A percentile compares a stretch with the other conserved stretches of the same genome.
Conservation (phyloP, 92 coral and sea anemone species). For the Zoanthus sociatus region DNA sequence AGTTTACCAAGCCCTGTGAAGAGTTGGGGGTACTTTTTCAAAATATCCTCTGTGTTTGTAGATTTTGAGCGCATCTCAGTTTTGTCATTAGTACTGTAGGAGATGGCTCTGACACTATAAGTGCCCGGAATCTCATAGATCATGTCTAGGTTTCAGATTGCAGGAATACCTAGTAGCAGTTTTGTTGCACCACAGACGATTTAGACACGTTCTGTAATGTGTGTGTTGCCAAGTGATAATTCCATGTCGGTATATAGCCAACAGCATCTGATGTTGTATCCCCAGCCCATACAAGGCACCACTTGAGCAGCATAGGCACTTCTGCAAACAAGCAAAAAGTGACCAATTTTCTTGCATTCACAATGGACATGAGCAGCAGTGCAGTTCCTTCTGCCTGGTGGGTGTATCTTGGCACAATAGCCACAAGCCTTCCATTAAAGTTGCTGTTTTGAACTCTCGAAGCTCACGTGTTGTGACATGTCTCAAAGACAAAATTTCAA, state of each 20-base stretch:
- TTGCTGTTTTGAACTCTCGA: constrained; percentile 1
- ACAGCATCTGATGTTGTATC: constrained; percentile 43
- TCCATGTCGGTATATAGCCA: constrained; percentile 46
- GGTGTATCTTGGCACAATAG: constrained; percentile 34
- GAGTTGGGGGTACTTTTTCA: constrained; percentile 53
- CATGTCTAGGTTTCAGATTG: constrained; percentile 43
- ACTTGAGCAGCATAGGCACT: background rate
- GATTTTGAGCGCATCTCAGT: background rate
- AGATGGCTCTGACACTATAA: constrained; percentile 51
- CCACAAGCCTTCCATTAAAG: constrained; percentile 28
- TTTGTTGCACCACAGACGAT: constrained; percentile 53
- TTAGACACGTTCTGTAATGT: constrained; percentile 52
- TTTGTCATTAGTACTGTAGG: background rate
- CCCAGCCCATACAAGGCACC: constrained; percentile 24
- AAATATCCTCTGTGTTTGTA: constrained; percentile 40
- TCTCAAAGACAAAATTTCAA: constrained; percentile 17
- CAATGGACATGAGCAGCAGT: constrained; percentile 58
- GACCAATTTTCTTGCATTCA: constrained; percentile 43
- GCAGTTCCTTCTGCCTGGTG: constrained; percentile 57
- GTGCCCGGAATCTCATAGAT: constrained; percentile 44
- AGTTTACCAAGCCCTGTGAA: constrained; percentile 63
- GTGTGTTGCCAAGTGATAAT: constrained; percentile 21
- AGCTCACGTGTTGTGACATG: background rate
- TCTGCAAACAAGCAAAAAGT: background rate
- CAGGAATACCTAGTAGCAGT: constrained; percentile 60